Conservation (phyloP, 1,140 invertebrate species). For the Calephelis nemesis region DNA sequence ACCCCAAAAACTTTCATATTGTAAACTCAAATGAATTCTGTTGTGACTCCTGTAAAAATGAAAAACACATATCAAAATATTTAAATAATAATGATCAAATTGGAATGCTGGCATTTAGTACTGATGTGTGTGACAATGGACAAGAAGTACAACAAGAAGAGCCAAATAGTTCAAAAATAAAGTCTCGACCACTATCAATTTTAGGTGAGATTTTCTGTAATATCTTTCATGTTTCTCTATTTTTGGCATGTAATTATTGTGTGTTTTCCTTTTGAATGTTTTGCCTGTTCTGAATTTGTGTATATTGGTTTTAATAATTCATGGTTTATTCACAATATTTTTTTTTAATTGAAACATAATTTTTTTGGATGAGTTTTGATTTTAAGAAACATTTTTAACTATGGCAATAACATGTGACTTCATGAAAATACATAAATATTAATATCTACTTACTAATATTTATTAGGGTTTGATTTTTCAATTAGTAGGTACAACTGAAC, state of each 20-base stretch:
- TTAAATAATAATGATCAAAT: slow-evolving; percentile 73
- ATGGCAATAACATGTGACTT: too few relatives aligned
- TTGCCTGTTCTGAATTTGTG: slow-evolving; percentile 4
- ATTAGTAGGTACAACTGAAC: too few relatives aligned
- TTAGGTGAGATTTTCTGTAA: slow-evolving; percentile 59
- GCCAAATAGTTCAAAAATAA: slow-evolving; percentile 47
- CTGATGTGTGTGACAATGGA: slow-evolving; percentile 49
- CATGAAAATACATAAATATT: too few relatives aligned
- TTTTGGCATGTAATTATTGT: slow-evolving; percentile 31
- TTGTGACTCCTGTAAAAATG: slow-evolving; percentile 93
- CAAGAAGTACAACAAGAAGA: slow-evolving; percentile 46
- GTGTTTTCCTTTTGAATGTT: slow-evolving; percentile 30
- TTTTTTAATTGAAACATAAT: too few relatives aligned
- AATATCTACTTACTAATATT: too few relatives aligned
- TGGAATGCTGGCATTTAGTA: slow-evolving; percentile 70
- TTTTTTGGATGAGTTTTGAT: background rate
- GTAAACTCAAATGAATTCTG: slow-evolving; percentile 86
- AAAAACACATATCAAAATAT: slow-evolving; percentile 79
- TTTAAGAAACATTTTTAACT: too few relatives aligned
- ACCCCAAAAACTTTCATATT: slow-evolving; percentile 88
- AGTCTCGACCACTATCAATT: slow-evolving; percentile 63
- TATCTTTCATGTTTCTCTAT: slow-evolving; percentile 24
- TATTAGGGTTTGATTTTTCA: too few relatives aligned
- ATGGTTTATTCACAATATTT: background rate
- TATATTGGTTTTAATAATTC: slow-evolving; percentile 2